Conservation (phyloP, 2,113 vertebrate species). For the Polypterus senegalus region DNA sequence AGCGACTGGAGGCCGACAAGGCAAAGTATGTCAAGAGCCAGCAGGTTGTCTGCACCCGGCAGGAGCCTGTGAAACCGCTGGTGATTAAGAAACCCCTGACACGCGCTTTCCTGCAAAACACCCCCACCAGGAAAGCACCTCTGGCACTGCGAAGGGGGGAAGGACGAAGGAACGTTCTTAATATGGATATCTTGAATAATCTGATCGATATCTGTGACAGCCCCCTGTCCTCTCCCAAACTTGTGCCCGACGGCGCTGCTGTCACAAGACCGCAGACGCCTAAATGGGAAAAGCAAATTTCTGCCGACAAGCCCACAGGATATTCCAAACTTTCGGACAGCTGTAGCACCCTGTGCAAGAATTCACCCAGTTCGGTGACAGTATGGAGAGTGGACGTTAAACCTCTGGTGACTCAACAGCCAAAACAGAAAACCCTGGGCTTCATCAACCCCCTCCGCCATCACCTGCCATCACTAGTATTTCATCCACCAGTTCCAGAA, state of each 20-base stretch:
- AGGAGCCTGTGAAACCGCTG: conserved; percentile 63
- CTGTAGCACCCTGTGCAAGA: conserved; percentile 64
- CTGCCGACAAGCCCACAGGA: conserved; percentile 39
- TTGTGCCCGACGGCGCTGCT: conserved; percentile 29
- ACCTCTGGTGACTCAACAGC: conserved; percentile 24
- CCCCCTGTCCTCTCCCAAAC: conserved; percentile 29
- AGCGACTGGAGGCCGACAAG: conserved; percentile 80
- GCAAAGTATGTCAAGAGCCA: conserved; percentile 95
- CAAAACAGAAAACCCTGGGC: conserved; percentile 21
- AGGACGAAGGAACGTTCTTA: conserved; percentile 47
- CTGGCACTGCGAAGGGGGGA: conserved; percentile 24
- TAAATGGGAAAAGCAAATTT: conserved; percentile 21
- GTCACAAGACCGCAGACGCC: conserved; percentile 13
- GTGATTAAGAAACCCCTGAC: conserved; percentile 64
- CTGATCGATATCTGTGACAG: conserved; percentile 78
- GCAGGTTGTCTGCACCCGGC: conserved; percentile 64
- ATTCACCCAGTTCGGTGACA: conserved; percentile 22
- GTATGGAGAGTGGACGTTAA: conserved; percentile 11
- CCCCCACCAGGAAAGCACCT: conserved; percentile 48
- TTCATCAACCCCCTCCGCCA: conserved; percentile 27
- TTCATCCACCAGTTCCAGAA: conserved; percentile 41
- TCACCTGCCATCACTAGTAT: conserved; percentile 46
- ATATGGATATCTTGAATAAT: conserved; percentile 81
- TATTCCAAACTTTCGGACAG: conserved; percentile 49
- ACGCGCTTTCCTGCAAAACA: conserved; percentile 47